phyloP scores from a whole-genome alignment of 1,140 invertebrate species.

The Agrypnia vestita region DNA sequence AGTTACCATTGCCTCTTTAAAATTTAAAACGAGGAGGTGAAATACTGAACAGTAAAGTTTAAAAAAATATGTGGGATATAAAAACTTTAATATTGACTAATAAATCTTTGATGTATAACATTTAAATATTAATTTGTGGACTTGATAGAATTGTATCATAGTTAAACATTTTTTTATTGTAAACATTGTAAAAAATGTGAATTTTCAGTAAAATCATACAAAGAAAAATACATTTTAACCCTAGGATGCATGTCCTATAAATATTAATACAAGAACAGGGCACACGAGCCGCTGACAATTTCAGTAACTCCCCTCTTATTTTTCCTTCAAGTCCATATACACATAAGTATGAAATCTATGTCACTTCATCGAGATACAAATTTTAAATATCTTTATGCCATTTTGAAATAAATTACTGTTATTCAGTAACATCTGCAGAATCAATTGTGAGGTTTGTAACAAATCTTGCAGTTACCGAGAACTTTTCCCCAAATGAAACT shows the following conservation, averaged over 20 bases:
- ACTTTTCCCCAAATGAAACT: too few species aligned
- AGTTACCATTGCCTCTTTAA: neutral
- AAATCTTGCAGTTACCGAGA: too few species aligned
- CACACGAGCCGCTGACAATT: too few species aligned
- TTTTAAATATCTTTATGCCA: too few species aligned
- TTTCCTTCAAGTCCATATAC: too few species aligned
- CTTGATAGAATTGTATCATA: constrained; percentile 19
- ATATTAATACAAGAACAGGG: neutral
- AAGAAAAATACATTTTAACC: neutral
- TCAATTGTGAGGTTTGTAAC: too few species aligned
- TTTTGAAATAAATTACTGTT: too few species aligned
- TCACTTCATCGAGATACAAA: too few species aligned
- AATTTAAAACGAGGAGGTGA: neutral
- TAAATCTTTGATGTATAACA: constrained; percentile 42
- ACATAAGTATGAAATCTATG: too few species aligned
- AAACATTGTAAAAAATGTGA: neutral
- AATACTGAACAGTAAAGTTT: constrained; percentile 12
- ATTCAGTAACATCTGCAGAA: too few species aligned
- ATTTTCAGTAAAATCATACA: neutral
- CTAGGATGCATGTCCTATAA: neutral
- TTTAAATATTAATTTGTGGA: constrained; percentile 32
- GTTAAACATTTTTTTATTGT: too few species aligned
- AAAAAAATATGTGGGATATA: neutral
- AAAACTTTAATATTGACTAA: constrained; percentile 13
- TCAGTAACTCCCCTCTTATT: too few species aligned